A percentile compares a stretch with the other conserved stretches of the same genome.
Evolutionary conservation across 2,888 invertebrate species (phyloP).

Genomic region (Drosophila diplacantha): DNA sequence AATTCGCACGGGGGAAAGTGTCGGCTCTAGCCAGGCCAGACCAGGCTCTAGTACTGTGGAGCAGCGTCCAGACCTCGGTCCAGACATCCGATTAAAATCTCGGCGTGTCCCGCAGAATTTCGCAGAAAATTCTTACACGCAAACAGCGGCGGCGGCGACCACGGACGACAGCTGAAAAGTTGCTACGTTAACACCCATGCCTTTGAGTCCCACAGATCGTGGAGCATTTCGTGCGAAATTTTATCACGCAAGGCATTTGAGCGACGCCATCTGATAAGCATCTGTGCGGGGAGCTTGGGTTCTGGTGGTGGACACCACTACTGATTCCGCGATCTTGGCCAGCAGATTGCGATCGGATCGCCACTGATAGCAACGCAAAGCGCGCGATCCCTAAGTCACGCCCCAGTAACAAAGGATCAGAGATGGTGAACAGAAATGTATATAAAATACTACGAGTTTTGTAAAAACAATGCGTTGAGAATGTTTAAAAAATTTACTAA

Average conservation of each 20-base stretch:
- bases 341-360: constrained; percentile 26
- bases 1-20: constrained; percentile 63
- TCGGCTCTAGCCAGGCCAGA: constrained; percentile 32
- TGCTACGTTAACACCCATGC: constrained; percentile 64
- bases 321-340: constrained; percentile 30
- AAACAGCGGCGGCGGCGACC: constrained; percentile 32
- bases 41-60: constrained; percentile 1
- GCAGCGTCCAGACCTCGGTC: constrained; percentile 24
- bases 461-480: background rate
- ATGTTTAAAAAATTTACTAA: background rate
- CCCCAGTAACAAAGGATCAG: constrained; percentile 22
- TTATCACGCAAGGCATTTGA: constrained; percentile 66
- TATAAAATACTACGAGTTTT: background rate
- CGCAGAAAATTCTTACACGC: constrained; percentile 72
- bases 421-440: background rate
- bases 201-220: constrained; percentile 14
- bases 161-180: constrained; percentile 59
- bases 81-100: constrained; percentile 64
- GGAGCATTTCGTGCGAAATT: constrained; percentile 58
- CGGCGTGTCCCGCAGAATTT: constrained; percentile 51
- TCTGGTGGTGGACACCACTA: constrained; percentile 5
- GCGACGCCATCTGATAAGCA: constrained; percentile 54
- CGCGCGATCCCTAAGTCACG: constrained; percentile 20
- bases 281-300: constrained; percentile 29
- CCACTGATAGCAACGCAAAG: constrained; percentile 22